Percentiles rank a stretch among this genome's conserved stretches.
Conservation (phyloP, 1,140 invertebrate species). For the Aphelenchoides besseyi region DNA sequence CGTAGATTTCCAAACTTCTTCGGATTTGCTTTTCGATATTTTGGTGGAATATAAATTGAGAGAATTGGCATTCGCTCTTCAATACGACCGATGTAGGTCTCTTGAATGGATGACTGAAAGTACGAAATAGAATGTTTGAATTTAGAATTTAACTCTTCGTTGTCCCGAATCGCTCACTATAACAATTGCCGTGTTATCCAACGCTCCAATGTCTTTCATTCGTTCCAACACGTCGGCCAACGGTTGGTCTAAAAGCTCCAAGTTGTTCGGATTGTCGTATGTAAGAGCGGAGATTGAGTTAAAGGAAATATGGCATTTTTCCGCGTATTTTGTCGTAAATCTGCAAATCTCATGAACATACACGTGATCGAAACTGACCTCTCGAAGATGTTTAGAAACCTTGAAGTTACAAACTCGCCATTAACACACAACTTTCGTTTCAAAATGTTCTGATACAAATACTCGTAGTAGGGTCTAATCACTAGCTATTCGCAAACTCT, state of each 20-base stretch:
- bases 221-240: neutral
- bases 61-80: conserved; percentile 61
- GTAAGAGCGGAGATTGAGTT: neutral
- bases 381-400: neutral
- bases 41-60: conserved; percentile 42
- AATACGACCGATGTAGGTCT: conserved; percentile 49
- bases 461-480: conserved; percentile 11
- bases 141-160: conserved; percentile 36
- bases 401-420: neutral
- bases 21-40: conserved; percentile 36
- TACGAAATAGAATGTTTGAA: neutral
- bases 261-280: neutral
- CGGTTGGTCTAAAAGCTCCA: neutral
- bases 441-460: neutral
- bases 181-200: conserved; percentile 64
- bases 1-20: neutral
- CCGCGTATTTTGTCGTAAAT: conserved; percentile 24
- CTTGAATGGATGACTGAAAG: conserved; percentile 36
- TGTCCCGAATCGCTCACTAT: conserved; percentile 65
- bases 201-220: conserved; percentile 22
- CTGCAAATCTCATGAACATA: neutral
- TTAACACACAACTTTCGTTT: neutral
- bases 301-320: neutral
- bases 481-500: neutral
- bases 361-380: neutral